Percentiles rank a stretch among this genome's conserved stretches.
phyloP scores from a whole-genome alignment of 2,113 vertebrate species.

The Donacobius atricapilla region DNA sequence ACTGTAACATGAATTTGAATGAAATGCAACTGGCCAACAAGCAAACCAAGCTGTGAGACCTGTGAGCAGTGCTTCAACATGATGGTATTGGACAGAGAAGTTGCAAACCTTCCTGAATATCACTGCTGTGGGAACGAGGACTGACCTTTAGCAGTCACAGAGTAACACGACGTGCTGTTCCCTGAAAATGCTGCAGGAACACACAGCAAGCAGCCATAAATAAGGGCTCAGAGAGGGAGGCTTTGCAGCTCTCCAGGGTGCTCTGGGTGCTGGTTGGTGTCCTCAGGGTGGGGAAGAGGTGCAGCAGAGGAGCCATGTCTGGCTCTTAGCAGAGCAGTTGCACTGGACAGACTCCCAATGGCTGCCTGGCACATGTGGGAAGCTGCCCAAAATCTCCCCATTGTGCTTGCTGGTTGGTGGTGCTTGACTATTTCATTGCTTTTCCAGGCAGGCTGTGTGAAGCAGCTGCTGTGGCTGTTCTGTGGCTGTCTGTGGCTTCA shows the following conservation, averaged over 20 bases:
- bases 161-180: rapidly evolving
- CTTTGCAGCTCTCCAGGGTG: background rate
- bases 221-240: background rate
- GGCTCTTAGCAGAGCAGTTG: background rate
- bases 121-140: background rate
- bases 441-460: background rate
- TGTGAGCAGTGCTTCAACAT: background rate
- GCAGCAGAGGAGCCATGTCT: rapidly evolving
- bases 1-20: background rate
- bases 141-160: background rate
- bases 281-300: background rate
- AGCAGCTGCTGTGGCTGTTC: background rate
- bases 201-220: background rate
- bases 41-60: background rate
- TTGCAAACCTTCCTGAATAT: background rate
- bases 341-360: background rate
- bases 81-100: background rate
- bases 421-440: background rate
- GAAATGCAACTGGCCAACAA: background rate
- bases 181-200: background rate
- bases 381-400: background rate
- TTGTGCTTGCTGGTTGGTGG: background rate
- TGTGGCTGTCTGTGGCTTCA: background rate
- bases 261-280: background rate
- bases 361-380: background rate